phyloP scores from a whole-genome alignment of 2,797 vertebrate genomes.

The Gymnopithys bicolor region DNA sequence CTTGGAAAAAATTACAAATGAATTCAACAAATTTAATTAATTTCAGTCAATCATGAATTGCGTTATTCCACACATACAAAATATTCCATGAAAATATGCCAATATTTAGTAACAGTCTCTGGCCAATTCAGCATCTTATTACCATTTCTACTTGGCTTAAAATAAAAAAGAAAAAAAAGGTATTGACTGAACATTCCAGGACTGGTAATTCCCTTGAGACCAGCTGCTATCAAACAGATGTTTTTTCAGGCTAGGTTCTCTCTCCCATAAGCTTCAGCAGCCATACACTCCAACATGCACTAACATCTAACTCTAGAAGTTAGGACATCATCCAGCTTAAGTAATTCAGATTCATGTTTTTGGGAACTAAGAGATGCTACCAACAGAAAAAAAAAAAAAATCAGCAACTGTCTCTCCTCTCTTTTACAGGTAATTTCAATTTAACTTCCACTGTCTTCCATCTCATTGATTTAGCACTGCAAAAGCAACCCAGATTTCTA shows the following conservation, averaged over 20 bases:
- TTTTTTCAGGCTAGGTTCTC: background rate
- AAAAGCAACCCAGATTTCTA: background rate
- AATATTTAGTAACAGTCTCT: background rate
- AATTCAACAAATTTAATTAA: background rate
- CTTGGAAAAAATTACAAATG: background rate
- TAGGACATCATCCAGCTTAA: background rate
- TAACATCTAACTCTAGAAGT: background rate
- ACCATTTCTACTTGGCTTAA: background rate
- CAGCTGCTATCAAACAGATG: background rate
- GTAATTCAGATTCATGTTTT: background rate
- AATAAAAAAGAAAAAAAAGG: background rate
- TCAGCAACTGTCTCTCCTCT: background rate
- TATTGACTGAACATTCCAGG: background rate
- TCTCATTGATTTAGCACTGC: background rate
- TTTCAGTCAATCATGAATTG: background rate
- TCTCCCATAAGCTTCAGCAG: background rate
- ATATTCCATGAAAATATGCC: background rate
- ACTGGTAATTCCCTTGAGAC: background rate
- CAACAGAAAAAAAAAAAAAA: background rate
- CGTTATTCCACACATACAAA: background rate
- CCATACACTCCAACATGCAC: background rate
- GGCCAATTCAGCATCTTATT: background rate
- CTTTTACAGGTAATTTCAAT: background rate
- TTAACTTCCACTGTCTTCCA: background rate
- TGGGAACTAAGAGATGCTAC: background rate